A percentile compares a stretch with the other conserved stretches of the same genome.
phyloP scores from a whole-genome alignment of 2,888 invertebrate genomes.

The Diarsia rubi region DNA sequence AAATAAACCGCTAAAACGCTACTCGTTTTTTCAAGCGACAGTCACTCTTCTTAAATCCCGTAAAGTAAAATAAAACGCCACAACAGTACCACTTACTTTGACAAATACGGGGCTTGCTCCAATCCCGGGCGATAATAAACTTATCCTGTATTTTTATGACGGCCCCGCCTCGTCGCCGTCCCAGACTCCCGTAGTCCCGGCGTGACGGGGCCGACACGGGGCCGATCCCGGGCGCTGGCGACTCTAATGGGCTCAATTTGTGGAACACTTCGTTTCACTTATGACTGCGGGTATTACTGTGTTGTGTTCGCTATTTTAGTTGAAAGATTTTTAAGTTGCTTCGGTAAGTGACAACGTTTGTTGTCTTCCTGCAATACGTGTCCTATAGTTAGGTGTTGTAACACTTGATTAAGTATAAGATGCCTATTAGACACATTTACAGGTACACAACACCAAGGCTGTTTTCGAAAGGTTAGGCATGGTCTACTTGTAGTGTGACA shows the following conservation, averaged over 20 bases:
- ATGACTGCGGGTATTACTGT: slow-evolving; percentile 47
- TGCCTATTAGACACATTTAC: background rate
- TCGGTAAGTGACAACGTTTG: slow-evolving; percentile 2
- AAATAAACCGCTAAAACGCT: slow-evolving; percentile 14
- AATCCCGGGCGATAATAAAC: slow-evolving; percentile 62
- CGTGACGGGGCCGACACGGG: slow-evolving; percentile 48
- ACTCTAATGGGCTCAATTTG: slow-evolving; percentile 60
- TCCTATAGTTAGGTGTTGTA: background rate
- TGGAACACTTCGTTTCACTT: slow-evolving; percentile 55
- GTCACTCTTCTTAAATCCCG: slow-evolving; percentile 49
- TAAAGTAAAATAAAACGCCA: slow-evolving; percentile 56
- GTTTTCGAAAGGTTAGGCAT: background rate
- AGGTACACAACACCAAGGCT: background rate
- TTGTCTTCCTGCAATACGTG: background rate
- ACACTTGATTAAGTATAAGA: background rate
- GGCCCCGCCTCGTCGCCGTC: slow-evolving; percentile 47
- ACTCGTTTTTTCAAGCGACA: slow-evolving; percentile 13
- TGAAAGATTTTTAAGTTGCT: background rate
- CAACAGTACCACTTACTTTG: slow-evolving; percentile 62
- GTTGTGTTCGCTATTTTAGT: slow-evolving; percentile 17
- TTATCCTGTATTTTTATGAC: slow-evolving; percentile 59
- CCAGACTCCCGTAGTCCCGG: slow-evolving; percentile 9
- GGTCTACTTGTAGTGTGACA: background rate
- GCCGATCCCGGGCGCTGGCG: slow-evolving; percentile 44
- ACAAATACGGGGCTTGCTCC: slow-evolving; percentile 60